Percentiles rank a stretch among this genome's conserved stretches.
Evolutionary conservation across 2,797 vertebrate species (phyloP).

Genomic region (Pseudochromis fuscus): DNA sequence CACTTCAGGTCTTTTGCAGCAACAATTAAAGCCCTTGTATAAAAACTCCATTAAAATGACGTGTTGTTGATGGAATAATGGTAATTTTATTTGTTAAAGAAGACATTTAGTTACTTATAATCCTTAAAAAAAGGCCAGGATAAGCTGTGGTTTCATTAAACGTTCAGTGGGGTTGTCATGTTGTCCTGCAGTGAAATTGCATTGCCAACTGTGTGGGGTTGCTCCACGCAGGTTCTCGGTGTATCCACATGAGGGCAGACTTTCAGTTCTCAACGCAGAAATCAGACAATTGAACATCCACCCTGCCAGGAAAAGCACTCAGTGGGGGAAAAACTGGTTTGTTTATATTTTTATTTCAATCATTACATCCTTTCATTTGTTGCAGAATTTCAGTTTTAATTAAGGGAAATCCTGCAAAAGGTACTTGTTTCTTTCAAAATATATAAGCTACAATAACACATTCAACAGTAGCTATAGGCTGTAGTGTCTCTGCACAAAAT

Average conservation of each 20-base stretch:
- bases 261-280: conserved; percentile 71
- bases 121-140: conserved; percentile 49
- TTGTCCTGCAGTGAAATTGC: conserved; percentile 61
- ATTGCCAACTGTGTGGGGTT: conserved; percentile 55
- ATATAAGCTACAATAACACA: neutral
- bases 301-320: conserved; percentile 34
- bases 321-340: conserved; percentile 28
- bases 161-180: conserved; percentile 72
- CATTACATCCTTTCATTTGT: neutral
- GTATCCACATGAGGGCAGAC: conserved; percentile 93
- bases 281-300: conserved; percentile 40
- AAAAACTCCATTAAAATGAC: neutral
- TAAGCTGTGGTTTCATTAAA: conserved; percentile 67
- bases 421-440: neutral
- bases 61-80: neutral
- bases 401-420: neutral
- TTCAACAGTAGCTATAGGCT: neutral
- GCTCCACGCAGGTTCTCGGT: conserved; percentile 46
- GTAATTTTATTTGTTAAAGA: conserved; percentile 32
- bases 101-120: conserved; percentile 33
- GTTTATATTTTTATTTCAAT: conserved; percentile 33
- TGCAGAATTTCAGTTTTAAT: neutral
- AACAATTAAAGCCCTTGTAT: conserved; percentile 20
- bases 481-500: neutral
- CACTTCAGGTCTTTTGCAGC: neutral